Conservation (phyloP, 92 coral and sea anemone genomes). For the Phenganax subtilis region DNA sequence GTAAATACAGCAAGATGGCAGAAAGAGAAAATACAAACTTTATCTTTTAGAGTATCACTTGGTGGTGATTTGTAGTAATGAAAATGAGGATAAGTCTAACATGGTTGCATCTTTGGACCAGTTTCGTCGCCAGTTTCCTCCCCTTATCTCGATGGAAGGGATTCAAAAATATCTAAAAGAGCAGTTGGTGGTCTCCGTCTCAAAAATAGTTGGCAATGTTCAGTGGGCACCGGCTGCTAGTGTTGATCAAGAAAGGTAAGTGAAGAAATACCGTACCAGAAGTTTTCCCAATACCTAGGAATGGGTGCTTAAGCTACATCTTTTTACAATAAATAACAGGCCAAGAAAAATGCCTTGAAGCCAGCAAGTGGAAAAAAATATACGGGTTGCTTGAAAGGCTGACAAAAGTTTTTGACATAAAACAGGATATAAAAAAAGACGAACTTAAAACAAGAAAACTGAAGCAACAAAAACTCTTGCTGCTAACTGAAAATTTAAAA, state of each 20-base stretch:
- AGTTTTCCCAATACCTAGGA: too few relatives aligned
- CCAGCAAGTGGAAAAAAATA: too few relatives aligned
- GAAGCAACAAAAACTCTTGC: too few relatives aligned
- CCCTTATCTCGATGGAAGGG: background rate
- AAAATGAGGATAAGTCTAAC: conserved; percentile 74
- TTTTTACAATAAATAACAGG: too few relatives aligned
- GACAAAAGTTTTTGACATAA: too few relatives aligned
- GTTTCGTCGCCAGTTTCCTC: conserved; percentile 24
- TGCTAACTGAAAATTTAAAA: too few relatives aligned
- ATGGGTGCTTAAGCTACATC: too few relatives aligned
- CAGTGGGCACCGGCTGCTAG: conserved; percentile 68
- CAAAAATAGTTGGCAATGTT: conserved; percentile 16
- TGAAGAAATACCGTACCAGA: background rate
- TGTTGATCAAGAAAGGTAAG: conserved; percentile 62
- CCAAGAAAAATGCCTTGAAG: too few relatives aligned
- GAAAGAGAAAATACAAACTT: background rate
- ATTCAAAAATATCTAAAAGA: conserved; percentile 14
- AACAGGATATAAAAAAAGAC: too few relatives aligned
- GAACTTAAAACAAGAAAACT: too few relatives aligned
- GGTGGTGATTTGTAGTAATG: conserved; percentile 69
- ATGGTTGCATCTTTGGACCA: conserved; percentile 34
- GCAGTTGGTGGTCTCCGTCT: background rate
- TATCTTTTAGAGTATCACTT: conserved; percentile 53
- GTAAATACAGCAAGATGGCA: too few relatives aligned
- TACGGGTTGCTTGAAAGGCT: too few relatives aligned